These are phyloP conservation scores for Heterochromis multidens DNA, from an alignment of 2,113 vertebrate genomes.

Conservation along the genomic window DNA sequence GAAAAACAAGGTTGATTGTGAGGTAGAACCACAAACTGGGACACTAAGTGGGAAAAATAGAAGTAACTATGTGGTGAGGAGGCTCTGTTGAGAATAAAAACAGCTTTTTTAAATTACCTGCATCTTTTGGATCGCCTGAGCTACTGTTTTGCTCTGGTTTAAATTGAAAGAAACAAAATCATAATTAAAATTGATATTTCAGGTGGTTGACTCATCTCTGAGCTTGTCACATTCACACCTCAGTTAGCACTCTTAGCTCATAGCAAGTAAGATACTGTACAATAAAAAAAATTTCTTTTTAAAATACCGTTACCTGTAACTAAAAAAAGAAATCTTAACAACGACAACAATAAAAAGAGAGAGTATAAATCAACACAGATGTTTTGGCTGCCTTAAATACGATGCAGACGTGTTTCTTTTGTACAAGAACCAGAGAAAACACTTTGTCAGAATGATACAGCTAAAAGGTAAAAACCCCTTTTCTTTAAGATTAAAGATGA, in stretches of 20 bases:
- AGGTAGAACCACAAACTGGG: slow-evolving; percentile 39
- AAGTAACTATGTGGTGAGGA: neutral
- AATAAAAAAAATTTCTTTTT: neutral
- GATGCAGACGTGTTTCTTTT: slow-evolving; percentile 21
- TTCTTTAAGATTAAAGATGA: slow-evolving; percentile 37
- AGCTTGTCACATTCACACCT: neutral
- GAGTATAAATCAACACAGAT: slow-evolving; percentile 21
- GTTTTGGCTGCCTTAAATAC: slow-evolving; percentile 34
- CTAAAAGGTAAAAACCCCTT: slow-evolving; percentile 27
- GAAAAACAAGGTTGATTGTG: slow-evolving; percentile 14
- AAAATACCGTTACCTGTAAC: neutral
- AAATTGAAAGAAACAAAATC: neutral
- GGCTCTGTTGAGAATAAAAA: neutral
- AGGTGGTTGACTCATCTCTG: slow-evolving; percentile 4
- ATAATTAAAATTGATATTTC: neutral
- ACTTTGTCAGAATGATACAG: slow-evolving; percentile 29
- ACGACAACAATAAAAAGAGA: neutral
- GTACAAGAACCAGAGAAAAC: slow-evolving; percentile 12
- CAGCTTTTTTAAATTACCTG: neutral
- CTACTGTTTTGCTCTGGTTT: neutral
- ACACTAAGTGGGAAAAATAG: neutral
- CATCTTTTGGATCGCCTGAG: neutral
- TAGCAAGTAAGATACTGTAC: slow-evolving; percentile 21
- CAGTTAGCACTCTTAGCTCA: neutral
- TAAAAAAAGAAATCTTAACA: neutral